These are phyloP conservation scores for Pyxicephalus adspersus DNA, from an alignment of 2,113 vertebrate genomes.

Conservation along the genomic window DNA sequence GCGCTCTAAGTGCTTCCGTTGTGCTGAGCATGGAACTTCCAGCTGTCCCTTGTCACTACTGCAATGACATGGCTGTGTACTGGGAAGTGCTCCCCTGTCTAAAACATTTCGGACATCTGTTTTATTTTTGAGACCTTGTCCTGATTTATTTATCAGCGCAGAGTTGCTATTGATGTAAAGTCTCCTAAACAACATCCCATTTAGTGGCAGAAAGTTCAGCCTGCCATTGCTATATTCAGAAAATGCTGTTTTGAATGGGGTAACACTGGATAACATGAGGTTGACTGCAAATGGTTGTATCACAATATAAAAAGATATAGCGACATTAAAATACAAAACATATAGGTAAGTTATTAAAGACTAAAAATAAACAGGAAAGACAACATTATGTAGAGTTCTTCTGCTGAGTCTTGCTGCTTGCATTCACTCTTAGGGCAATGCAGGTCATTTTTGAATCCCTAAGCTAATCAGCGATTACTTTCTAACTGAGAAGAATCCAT, in stretches of 20 bases:
- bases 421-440: too few species aligned
- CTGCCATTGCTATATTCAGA: not conserved
- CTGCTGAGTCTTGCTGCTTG: too few species aligned
- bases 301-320: too few species aligned
- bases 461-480: too few species aligned
- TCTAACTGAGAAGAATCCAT: too few species aligned
- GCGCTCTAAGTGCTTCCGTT: constrained; percentile 48
- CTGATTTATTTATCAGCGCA: constrained; percentile 59
- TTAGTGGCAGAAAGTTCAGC: not conserved
- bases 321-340: too few species aligned
- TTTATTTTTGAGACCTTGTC: constrained; percentile 54
- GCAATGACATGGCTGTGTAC: constrained; percentile 33
- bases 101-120: constrained; percentile 50
- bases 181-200: not conserved
- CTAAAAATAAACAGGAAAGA: too few species aligned
- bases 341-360: too few species aligned
- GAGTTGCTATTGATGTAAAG: constrained; percentile 38
- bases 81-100: constrained; percentile 49
- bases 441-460: too few species aligned
- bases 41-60: constrained; percentile 60
- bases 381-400: too few species aligned
- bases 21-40: constrained; percentile 69
- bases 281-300: too few species aligned
- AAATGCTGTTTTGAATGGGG: not conserved
- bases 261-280: too few species aligned